phyloP scores from a whole-genome alignment of 2,888 invertebrate species.

The Macrosoma leucophasiata region DNA sequence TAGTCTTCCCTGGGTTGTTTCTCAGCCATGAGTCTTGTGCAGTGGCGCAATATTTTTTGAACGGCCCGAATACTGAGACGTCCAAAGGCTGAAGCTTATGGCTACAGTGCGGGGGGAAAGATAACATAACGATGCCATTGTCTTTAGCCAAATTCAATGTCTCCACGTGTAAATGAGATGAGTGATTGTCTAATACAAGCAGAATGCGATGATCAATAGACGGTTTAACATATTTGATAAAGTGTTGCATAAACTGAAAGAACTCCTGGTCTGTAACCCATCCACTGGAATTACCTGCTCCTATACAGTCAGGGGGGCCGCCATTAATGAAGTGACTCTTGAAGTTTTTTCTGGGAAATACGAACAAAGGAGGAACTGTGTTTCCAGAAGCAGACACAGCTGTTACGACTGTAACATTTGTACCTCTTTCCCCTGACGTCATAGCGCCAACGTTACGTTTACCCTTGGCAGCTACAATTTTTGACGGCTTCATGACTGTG shows the following conservation, averaged over 20 bases:
- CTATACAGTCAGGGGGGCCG: conserved; percentile 22
- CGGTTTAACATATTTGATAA: conserved; percentile 23
- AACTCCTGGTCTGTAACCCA: conserved; percentile 22
- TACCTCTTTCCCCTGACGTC: conserved; percentile 30
- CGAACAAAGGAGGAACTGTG: conserved; percentile 20
- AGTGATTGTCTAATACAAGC: conserved; percentile 26
- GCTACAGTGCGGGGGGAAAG: conserved; percentile 24
- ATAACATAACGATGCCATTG: conserved; percentile 25
- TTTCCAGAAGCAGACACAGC: conserved; percentile 26
- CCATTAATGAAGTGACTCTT: conserved; percentile 19
- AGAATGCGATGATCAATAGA: conserved; percentile 21
- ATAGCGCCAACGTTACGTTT: conserved; percentile 26
- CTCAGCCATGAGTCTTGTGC: conserved; percentile 23
- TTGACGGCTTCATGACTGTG: conserved; percentile 26
- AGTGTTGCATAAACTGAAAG: conserved; percentile 20
- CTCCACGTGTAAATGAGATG: conserved; percentile 24
- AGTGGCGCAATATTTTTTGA: conserved; percentile 23
- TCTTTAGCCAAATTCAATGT: conserved; percentile 22
- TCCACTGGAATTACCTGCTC: conserved; percentile 20
- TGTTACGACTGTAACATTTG: conserved; percentile 29
- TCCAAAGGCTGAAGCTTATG: conserved; percentile 24
- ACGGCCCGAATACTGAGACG: conserved; percentile 25
- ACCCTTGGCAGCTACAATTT: conserved; percentile 32
- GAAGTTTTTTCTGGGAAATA: conserved; percentile 16
- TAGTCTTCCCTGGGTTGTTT: conserved; percentile 25